A percentile compares a stretch with the other conserved stretches of the same genome.
Conservation (phyloP, 2,113 vertebrate species). For the Scolopax mira region DNA sequence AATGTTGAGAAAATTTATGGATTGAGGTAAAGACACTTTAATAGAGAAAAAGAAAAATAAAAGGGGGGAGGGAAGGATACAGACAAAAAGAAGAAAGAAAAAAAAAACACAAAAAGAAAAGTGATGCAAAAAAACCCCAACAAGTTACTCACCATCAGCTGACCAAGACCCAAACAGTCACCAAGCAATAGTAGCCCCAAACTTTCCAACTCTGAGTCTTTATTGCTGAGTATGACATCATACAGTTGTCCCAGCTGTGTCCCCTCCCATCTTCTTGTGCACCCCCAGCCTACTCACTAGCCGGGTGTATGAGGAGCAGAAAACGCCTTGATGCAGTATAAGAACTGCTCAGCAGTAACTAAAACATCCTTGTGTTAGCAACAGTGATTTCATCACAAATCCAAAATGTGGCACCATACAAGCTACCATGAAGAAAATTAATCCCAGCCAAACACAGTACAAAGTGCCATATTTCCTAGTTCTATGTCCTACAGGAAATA, state of each 20-base stretch:
- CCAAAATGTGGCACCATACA: background rate
- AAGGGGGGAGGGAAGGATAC: rapidly evolving
- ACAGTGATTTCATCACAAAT: background rate
- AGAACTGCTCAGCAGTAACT: rapidly evolving
- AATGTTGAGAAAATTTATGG: background rate
- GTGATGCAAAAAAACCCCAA: rapidly evolving
- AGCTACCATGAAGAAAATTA: background rate
- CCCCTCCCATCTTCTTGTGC: background rate
- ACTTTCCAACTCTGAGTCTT: background rate
- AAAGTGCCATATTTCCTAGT: background rate
- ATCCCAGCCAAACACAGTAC: background rate
- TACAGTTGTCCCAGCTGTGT: rapidly evolving
- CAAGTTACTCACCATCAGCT: background rate
- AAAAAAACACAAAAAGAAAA: background rate
- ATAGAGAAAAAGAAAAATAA: background rate
- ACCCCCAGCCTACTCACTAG: rapidly evolving
- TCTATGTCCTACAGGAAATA: background rate
- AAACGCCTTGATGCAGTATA: background rate
- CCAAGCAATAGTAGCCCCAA: background rate
- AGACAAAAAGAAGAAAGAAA: background rate
- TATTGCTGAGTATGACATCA: background rate
- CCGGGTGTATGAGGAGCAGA: rapidly evolving
- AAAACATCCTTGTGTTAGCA: rapidly evolving
- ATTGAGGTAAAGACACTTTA: background rate
- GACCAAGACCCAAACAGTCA: background rate